Conservation (phyloP, 2,113 vertebrate species). For the Rhinolophus sinicus region DNA sequence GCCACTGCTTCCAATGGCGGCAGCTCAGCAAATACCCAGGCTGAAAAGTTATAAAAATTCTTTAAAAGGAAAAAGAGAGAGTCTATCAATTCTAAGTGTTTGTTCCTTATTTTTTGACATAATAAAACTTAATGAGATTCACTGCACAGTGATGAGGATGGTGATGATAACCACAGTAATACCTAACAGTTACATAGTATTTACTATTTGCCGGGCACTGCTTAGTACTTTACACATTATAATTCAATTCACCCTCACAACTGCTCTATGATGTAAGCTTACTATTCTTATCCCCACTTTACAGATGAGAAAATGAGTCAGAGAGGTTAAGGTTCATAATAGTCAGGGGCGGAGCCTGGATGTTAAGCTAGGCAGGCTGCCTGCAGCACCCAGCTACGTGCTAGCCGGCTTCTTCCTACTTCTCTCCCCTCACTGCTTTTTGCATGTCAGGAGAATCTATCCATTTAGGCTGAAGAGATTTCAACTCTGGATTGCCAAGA, state of each 20-base stretch:
- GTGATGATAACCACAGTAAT: accelerated
- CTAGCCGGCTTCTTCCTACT: background rate
- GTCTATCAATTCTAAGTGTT: background rate
- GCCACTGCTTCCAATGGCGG: conserved; percentile 3
- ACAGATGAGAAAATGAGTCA: background rate
- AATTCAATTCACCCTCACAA: background rate
- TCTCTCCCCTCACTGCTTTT: background rate
- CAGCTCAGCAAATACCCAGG: background rate
- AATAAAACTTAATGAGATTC: background rate
- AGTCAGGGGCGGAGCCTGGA: background rate
- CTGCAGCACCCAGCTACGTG: too few relatives aligned
- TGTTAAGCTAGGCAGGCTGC: background rate
- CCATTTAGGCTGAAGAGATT: background rate
- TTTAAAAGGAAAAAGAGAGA: background rate
- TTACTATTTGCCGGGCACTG: too few relatives aligned
- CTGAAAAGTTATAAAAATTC: background rate
- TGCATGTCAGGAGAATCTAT: too few relatives aligned
- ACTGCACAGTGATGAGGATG: background rate
- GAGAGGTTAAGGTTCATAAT: background rate
- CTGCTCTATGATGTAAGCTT: background rate
- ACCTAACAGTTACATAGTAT: accelerated
- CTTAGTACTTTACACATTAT: accelerated
- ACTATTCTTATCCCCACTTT: background rate
- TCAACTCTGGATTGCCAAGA: background rate
- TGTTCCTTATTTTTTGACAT: background rate